Conservation (phyloP, 1,140 invertebrate species). For the Euura saliciscinereae region DNA sequence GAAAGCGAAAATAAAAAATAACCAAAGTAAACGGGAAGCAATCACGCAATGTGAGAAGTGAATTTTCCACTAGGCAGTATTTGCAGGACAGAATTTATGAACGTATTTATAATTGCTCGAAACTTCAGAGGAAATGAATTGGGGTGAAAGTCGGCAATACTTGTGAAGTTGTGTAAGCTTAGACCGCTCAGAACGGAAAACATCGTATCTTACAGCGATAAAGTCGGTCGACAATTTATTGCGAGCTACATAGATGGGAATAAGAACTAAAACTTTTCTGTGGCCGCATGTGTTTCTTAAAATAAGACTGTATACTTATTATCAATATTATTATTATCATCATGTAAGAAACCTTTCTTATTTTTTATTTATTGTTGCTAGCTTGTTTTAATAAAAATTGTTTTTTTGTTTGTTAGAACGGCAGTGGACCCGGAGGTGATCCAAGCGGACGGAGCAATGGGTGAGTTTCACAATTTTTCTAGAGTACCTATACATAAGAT, state of each 20-base stretch:
- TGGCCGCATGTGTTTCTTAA: constrained; percentile 16
- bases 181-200: not conserved
- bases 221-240: not conserved
- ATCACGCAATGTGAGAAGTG: not conserved
- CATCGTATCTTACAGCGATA: not conserved
- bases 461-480: constrained; percentile 58
- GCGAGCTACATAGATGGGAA: not conserved
- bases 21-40: not conserved
- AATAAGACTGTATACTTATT: constrained; percentile 27
- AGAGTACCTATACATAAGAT: not conserved
- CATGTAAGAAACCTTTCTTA: constrained; percentile 21
- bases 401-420: constrained; percentile 81
- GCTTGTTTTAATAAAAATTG: constrained; percentile 59
- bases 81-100: not conserved
- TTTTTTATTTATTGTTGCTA: constrained; percentile 54
- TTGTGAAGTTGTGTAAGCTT: not conserved
- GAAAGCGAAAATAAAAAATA: not conserved
- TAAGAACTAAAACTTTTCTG: not conserved
- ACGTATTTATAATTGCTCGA: not conserved
- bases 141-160: not conserved
- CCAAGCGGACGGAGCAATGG: constrained; percentile 78
- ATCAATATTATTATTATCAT: constrained; percentile 16
- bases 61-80: not conserved
- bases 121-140: too few relatives aligned
- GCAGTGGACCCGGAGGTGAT: constrained; percentile 74